Evolutionary conservation across 2,888 invertebrate genomes (phyloP).

Genomic region (Calliopum simillimum): DNA sequence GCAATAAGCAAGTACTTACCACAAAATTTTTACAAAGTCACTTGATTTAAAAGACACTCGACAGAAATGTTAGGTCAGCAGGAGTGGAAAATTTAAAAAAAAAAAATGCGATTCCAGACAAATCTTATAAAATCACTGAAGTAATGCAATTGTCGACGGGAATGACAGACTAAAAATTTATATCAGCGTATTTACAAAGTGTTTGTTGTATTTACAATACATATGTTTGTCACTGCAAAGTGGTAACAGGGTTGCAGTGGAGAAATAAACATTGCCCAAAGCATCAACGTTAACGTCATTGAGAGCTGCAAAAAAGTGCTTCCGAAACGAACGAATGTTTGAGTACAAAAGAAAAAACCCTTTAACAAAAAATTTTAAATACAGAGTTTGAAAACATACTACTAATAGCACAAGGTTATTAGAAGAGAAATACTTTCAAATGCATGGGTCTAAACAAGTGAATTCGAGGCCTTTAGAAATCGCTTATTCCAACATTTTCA

Average conservation of each 20-base stretch:
- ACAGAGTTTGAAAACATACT: no score
- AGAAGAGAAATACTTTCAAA: no score
- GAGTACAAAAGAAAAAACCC: neutral
- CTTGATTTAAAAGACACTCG: no score
- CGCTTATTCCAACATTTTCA: no score
- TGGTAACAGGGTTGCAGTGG: neutral
- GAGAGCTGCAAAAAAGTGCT: slow-evolving; percentile 8
- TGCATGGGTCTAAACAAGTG: no score
- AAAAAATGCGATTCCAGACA: slow-evolving; percentile 16
- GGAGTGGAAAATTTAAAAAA: neutral
- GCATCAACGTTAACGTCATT: slow-evolving; percentile 5
- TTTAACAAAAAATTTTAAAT: no score
- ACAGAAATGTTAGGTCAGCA: neutral
- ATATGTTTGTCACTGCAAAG: neutral
- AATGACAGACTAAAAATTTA: slow-evolving; percentile 18
- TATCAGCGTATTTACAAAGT: neutral
- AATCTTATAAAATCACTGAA: slow-evolving; percentile 23
- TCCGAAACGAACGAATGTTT: slow-evolving; percentile 16
- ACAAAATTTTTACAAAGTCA: no score
- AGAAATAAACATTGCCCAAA: neutral
- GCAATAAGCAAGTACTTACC: no score
- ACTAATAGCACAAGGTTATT: no score
- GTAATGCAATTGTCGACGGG: slow-evolving; percentile 21
- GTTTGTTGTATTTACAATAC: no score
- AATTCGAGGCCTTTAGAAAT: no score